Conservation (phyloP, 2,888 invertebrate genomes). For the Bedellia somnulentella region DNA sequence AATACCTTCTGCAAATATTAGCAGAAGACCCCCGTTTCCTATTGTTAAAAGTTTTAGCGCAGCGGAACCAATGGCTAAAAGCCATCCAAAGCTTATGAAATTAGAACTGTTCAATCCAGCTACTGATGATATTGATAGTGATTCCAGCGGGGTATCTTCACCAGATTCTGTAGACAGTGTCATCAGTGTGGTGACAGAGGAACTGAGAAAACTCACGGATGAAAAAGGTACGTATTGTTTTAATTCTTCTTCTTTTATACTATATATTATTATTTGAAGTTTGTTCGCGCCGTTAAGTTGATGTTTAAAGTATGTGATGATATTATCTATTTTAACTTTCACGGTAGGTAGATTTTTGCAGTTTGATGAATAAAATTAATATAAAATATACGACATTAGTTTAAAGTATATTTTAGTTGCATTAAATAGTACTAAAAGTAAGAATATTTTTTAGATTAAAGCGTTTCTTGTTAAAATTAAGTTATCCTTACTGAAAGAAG, state of each 20-base stretch:
- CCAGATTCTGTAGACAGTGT: constrained; percentile 87
- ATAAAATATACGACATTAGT: background rate
- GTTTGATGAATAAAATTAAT: constrained; percentile 1
- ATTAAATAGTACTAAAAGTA: too few species aligned
- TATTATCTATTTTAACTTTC: too few species aligned
- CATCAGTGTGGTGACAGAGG: constrained; percentile 73
- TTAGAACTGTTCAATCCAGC: constrained; percentile 88
- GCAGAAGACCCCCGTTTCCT: constrained; percentile 62
- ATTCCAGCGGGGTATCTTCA: constrained; percentile 84
- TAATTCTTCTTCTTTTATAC: too few species aligned
- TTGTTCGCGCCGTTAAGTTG: too few species aligned
- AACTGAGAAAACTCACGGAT: constrained; percentile 42
- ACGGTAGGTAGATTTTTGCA: too few species aligned
- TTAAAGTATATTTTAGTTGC: background rate
- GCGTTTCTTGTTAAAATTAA: too few species aligned
- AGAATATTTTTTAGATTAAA: too few species aligned
- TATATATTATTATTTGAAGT: too few species aligned
- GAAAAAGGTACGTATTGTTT: constrained; percentile 53
- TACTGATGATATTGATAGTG: constrained; percentile 87
- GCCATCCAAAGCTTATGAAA: constrained; percentile 74
- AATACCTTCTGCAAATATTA: constrained; percentile 61
- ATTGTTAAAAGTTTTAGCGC: constrained; percentile 69
- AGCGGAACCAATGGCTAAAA: constrained; percentile 64
- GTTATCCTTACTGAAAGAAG: too few species aligned
- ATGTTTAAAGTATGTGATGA: too few species aligned